Conservation (phyloP, 2,113 vertebrate genomes). For the Dolichallabes microphthalmus region DNA sequence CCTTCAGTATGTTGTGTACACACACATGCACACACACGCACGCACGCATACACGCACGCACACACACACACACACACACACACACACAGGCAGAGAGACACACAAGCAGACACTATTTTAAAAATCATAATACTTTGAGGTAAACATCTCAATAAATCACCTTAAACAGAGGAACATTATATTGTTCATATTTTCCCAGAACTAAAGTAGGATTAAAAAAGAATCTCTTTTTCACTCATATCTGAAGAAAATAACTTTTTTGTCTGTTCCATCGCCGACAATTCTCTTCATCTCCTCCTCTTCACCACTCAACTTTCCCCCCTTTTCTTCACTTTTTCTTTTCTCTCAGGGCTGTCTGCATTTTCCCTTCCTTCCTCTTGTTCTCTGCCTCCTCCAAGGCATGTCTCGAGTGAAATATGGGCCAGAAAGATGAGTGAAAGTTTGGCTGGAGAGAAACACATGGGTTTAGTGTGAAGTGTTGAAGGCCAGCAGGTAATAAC, state of each 20-base stretch:
- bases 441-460: conserved; percentile 64
- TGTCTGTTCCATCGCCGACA: conserved; percentile 5
- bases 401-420: conserved; percentile 65
- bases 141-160: conserved; percentile 62
- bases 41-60: background rate
- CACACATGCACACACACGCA: conserved; percentile 45
- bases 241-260: conserved; percentile 15
- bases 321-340: conserved; percentile 15
- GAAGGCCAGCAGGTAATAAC: conserved; percentile 60
- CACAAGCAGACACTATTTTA: background rate
- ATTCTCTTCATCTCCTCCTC: conserved; percentile 56
- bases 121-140: conserved; percentile 57
- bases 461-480: conserved; percentile 49
- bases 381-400: conserved; percentile 25
- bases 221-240: conserved; percentile 8
- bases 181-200: conserved; percentile 58
- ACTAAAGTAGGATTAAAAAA: conserved; percentile 7
- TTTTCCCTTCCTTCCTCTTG: conserved; percentile 40
- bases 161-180: conserved; percentile 72
- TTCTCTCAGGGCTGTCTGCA: conserved; percentile 21
- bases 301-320: background rate
- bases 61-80: conserved; percentile 2
- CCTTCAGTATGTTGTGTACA: conserved; percentile 48
- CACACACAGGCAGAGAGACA: conserved; percentile 20
- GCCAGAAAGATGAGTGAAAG: conserved; percentile 67